A percentile compares a stretch with the other conserved stretches of the same genome.
These are phyloP conservation scores for Penelope pileata DNA, from an alignment of 2,113 vertebrate species.

Conservation along the genomic window DNA sequence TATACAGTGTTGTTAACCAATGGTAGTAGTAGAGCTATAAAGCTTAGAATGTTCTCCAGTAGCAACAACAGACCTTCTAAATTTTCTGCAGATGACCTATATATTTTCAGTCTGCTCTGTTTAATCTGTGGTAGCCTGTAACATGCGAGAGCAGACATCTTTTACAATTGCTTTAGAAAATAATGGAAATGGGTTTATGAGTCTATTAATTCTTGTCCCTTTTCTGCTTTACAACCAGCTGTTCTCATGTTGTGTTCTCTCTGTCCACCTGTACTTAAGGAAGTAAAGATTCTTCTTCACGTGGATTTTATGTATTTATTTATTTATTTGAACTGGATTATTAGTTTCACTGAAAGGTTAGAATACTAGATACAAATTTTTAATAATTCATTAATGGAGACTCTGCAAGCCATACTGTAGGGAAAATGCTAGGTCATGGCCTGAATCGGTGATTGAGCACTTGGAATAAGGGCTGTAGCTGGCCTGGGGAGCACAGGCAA, in stretches of 20 bases:
- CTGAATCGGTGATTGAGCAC: too few relatives aligned
- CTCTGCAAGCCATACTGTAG: background rate
- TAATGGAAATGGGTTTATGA: background rate
- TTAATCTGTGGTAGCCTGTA: background rate
- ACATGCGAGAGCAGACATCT: background rate
- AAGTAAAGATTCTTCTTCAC: background rate
- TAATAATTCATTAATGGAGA: background rate
- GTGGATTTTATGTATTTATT: background rate
- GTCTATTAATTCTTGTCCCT: background rate
- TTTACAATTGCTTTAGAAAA: background rate
- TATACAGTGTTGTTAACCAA: background rate
- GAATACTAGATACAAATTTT: background rate
- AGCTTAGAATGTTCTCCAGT: background rate
- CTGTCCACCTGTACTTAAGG: background rate
- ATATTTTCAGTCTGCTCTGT: background rate
- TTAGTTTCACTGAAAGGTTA: background rate
- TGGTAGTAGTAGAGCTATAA: background rate
- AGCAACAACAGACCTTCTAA: background rate
- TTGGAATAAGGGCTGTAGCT: too few relatives aligned
- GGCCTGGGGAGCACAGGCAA: too few relatives aligned
- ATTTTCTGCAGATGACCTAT: background rate
- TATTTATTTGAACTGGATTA: background rate
- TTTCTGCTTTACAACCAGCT: background rate
- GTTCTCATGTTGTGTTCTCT: background rate
- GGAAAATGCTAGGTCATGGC: too few relatives aligned